Percentiles rank a stretch among this genome's conserved stretches.
Evolutionary conservation across 1,140 invertebrate species (phyloP).

Genomic region (Drosophila takahashii): DNA sequence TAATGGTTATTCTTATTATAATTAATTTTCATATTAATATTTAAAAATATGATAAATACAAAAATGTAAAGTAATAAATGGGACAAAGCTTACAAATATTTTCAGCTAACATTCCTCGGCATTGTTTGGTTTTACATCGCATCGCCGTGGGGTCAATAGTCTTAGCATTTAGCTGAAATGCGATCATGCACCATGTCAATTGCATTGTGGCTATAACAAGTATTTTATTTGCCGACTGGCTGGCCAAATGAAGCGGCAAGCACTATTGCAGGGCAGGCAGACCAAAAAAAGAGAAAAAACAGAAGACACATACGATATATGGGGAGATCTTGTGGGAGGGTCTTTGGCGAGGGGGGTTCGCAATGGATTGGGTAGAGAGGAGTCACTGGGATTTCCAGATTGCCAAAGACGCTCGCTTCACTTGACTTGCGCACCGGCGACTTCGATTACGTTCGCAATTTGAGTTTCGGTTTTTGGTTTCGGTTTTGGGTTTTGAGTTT

Average conservation of each 20-base stretch:
- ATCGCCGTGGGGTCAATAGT: conserved; percentile 27
- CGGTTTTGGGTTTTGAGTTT: conserved; percentile 39
- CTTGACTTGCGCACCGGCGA: conserved; percentile 43
- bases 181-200: conserved; percentile 35
- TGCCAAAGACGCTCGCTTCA: conserved; percentile 49
- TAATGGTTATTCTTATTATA: too few species aligned
- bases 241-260: conserved; percentile 31
- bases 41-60: too few species aligned
- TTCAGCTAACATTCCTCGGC: background rate
- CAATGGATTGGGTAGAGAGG: conserved; percentile 4
- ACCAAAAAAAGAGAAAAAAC: too few species aligned
- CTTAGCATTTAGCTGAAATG: conserved; percentile 41
- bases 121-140: background rate
- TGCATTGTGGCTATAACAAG: conserved; percentile 26
- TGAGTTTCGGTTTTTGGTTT: conserved; percentile 43
- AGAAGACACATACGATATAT: conserved; percentile 21
- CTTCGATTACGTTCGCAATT: conserved; percentile 49
- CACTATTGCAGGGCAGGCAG: conserved; percentile 17
- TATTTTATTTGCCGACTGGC: conserved; percentile 14
- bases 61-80: too few species aligned
- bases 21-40: too few species aligned
- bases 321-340: conserved; percentile 45
- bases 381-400: conserved; percentile 48
- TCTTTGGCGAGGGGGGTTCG: conserved; percentile 7
- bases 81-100: too few species aligned